Base-by-base conservation (phyloP, 1,140 invertebrate species). In the Aleiodes sp. region DNA sequence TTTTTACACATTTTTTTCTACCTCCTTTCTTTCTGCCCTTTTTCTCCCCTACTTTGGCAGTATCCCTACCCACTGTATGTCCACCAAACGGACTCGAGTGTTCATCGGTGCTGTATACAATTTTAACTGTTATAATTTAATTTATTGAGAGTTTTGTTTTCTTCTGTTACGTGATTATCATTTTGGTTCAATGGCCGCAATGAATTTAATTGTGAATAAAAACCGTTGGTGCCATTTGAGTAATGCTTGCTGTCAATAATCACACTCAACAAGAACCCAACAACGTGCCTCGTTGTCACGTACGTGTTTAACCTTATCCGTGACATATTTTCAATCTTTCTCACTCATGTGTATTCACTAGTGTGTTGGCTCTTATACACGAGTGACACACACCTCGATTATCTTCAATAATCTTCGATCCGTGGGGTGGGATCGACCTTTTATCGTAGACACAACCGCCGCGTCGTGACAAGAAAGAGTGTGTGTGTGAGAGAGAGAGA, bases 1-100 rank as follows among this genome's bases (percentile, higher is more conserved):
- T 26, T 62, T 57, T 41, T 67, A 63, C 33, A 73, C 74, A 72
- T 73, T 74, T 71, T 46, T 68, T 71, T 68, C 75, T 63, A 59
- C 35, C 63, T 46, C 28, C 21, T 59, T 19, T 37, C 26, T 16
- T 52, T 37, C 31, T 60, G 41, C 31, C 63, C 28, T 29, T 66
- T n/a, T 21, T 19, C 26, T 39, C 43, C 33, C 21, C 31, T 33
- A 12, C 24, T 52, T 33, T 29, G 28, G 37, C 33, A 64, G 21
- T 64, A 37, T 19, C 43, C 41, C n/a, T 59, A 21, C 56, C 26
- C 56, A 24, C 56, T 59, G 16, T 7, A 6, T 26, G 16, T 26
- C 56, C 10, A 29, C 39, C 19, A 12, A 26, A 4, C 46, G 9
- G 19, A 21, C 46, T 21, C 46, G 1, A 43, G 46, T 4, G 46